phyloP scores from a whole-genome alignment of 2,113 vertebrate genomes.

The Cepphus grylle region DNA sequence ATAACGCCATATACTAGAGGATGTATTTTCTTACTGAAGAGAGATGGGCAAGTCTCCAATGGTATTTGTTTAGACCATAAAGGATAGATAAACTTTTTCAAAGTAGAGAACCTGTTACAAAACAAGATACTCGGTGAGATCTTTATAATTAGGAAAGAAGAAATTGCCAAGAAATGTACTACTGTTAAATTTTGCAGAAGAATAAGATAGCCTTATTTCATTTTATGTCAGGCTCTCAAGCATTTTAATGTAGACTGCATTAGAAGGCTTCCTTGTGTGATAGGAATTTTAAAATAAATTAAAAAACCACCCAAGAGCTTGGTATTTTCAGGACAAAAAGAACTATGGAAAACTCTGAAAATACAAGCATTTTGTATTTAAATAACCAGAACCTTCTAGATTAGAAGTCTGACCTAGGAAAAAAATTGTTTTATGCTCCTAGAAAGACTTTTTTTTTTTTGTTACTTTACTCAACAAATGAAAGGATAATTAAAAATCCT shows the following conservation, averaged over 20 bases:
- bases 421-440: neutral
- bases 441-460: neutral
- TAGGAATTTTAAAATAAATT: neutral
- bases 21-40: neutral
- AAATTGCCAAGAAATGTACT: neutral
- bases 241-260: neutral
- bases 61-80: neutral
- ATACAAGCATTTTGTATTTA: neutral
- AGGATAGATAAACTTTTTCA: neutral
- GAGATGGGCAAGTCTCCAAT: neutral
- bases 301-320: neutral
- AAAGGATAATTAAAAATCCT: neutral
- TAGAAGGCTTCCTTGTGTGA: neutral
- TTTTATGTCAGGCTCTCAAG: neutral
- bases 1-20: neutral
- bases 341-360: neutral
- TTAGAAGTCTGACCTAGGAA: neutral
- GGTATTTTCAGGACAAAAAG: neutral
- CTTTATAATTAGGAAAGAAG: neutral
- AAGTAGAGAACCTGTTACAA: neutral
- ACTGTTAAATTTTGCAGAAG: slow-evolving; percentile 34
- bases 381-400: neutral
- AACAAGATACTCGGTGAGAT: neutral
- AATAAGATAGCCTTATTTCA: neutral
- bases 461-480: neutral